Base-by-base conservation (phyloP, 1,140 invertebrate genomes). In the Hycleus cichorii region DNA sequence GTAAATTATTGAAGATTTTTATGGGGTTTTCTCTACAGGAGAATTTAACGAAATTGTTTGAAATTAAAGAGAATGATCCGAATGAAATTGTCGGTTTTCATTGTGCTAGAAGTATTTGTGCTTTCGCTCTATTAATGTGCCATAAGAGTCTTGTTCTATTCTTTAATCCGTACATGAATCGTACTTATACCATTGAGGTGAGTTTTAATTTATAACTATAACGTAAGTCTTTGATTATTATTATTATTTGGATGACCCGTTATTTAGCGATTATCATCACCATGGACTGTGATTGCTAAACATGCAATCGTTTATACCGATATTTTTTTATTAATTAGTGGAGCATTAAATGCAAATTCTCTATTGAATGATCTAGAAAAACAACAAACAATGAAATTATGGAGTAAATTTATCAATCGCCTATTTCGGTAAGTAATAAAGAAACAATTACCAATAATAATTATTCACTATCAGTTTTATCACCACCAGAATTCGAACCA, bases 231-330 rank as follows among this genome's bases (percentile, higher is more conserved):
- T 67, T 83, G 26, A 70, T 86, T 8, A 57, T 85, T 25, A 70
- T 86, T 8, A 57, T 85, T 25, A 78, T 18, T 18, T 18, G 18
- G 18, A 18, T 18, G 18, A 18, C 1, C 18, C 18, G 18, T 18
- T 18, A 18, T 18, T 18, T 80, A 0, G 84, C 87, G 69, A 86
- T 58, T 81, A 80, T 55, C 80, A 81, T 0, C 79, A 76, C 79
- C 81, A 2, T 88, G 85, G 85, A 83, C 84, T 0, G 82, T 87
- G 1, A 74, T 88, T 32, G 85, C 82, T 38, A 76, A 85, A 43
- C 85, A 84, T 3, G 85, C 87, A 0, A 86, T 85, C 63, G 72
- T 89, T 6, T 88, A 88, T 63, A 89, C 87, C 2, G 87, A 89
- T 72, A 82, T 81, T 26, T 89, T 89, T 64, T 79, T 89, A n/a